Evolutionary conservation across 2,888 invertebrate species (phyloP), one percentile per base, ranked within the genome.

Genomic region (Acronicta leporina): DNA sequence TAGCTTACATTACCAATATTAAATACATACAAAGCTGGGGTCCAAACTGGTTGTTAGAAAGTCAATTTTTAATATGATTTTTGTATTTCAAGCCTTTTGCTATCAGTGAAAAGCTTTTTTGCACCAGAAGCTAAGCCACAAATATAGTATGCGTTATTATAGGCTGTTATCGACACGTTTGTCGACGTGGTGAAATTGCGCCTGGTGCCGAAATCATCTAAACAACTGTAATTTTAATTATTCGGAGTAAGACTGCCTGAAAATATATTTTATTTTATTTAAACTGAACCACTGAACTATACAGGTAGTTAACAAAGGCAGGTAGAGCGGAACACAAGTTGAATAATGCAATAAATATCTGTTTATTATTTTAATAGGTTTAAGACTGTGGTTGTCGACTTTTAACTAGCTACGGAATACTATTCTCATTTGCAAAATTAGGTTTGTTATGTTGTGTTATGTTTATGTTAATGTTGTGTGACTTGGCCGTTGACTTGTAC

Each of bases 161-260:
- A 45, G n/a, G 51, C 43, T 61, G 47, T 55, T 47, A 68, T 58
- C 48, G 60, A 46, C 52, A 58, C 41, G 20, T 50, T 27, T 58
- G 53, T 69, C 53, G 44, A 13, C 52, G 57, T 55, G 71, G 40
- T 20, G 43, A 55, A 43, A 41, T 69, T 50, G 73, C 56, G 46
- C 33, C 68, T n/a, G 63, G 30, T 56, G 68, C 68, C 73, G 62
- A 62, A 56, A 69, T 68, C 46, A 56, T n/a, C 5, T 30, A 14
- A 41, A 59, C 62, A 55, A 61, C 69, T 68, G 46, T 67, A 48
- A 71, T 71, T 57, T 54, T 48, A 43, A 68, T 55, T 52, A 20
- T 20, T 20, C 20, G 4, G 20, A 20, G 2, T 20, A 3, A 4
- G 20, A 10, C 30, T 30, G 30, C 30, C 30, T 30, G 10, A 10